A percentile compares a stretch with the other conserved stretches of the same genome.
phyloP scores from a whole-genome alignment of 2,888 invertebrate species.

The Tyria jacobaeae region DNA sequence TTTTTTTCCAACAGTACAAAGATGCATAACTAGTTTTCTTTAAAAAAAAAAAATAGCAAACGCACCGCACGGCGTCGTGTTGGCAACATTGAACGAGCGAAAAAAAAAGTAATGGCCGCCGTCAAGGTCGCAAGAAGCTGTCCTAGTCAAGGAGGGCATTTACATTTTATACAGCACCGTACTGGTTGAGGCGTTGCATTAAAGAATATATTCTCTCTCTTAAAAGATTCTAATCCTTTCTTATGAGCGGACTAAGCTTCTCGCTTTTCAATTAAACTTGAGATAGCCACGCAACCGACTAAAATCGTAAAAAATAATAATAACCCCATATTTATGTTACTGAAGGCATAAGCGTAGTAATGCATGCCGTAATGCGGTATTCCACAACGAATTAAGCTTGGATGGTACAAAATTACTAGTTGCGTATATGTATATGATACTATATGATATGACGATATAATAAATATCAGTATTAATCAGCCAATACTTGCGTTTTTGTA shows the following conservation, averaged over 20 bases:
- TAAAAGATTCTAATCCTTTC: constrained; percentile 36
- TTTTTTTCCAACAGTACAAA: constrained; percentile 55
- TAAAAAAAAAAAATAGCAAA: constrained; percentile 70
- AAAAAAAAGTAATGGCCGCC: constrained; percentile 83
- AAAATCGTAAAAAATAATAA: constrained; percentile 19
- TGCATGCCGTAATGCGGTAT: constrained; percentile 49
- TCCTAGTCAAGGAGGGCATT: constrained; percentile 84
- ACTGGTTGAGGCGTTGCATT: constrained; percentile 63
- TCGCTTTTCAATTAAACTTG: not conserved
- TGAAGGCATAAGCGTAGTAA: constrained; percentile 45
- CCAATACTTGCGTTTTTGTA: not conserved
- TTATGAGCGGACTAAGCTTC: not conserved
- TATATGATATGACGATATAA: constrained; percentile 8
- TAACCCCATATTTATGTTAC: constrained; percentile 21
- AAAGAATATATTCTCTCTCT: constrained; percentile 54
- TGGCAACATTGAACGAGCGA: constrained; percentile 84
- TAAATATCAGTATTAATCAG: constrained; percentile 4
- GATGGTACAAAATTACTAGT: constrained; percentile 37
- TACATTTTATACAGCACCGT: constrained; percentile 77
- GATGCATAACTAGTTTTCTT: constrained; percentile 78
- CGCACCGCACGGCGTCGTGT: constrained; percentile 74
- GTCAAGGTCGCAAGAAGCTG: constrained; percentile 84
- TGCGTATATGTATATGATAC: not conserved
- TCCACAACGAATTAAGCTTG: constrained; percentile 35
- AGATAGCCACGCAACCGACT: constrained; percentile 5